Evolutionary conservation across 2,113 vertebrate species (phyloP).

Genomic region (Ophthalmolycus amberensis): DNA sequence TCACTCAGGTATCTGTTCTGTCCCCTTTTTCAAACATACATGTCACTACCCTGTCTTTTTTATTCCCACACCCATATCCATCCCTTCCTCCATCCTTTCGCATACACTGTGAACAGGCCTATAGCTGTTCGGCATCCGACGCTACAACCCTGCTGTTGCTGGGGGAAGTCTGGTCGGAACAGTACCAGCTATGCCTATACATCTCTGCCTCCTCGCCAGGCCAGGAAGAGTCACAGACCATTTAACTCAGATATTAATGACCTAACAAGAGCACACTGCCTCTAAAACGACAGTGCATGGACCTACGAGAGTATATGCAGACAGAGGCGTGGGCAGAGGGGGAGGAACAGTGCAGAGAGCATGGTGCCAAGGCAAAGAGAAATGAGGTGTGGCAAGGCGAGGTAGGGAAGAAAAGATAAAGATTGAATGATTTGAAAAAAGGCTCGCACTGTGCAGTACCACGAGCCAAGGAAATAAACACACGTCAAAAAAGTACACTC

Average conservation of each 20-base stretch:
- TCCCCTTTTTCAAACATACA: constrained; percentile 9
- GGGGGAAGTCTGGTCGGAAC: constrained; percentile 47
- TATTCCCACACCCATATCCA: constrained; percentile 28
- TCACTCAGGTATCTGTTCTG: constrained; percentile 36
- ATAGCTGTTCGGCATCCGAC: constrained; percentile 40
- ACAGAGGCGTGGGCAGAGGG: constrained; percentile 3
- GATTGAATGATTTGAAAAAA: constrained; percentile 46
- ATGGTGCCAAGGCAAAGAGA: constrained; percentile 61
- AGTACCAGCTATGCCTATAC: constrained; percentile 59
- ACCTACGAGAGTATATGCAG: constrained; percentile 46
- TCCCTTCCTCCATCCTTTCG: constrained; percentile 1
- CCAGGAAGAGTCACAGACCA: constrained; percentile 76
- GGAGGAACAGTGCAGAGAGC: constrained; percentile 33
- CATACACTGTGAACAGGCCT: constrained; percentile 27
- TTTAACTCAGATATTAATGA: constrained; percentile 77
- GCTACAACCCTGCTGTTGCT: constrained; percentile 26
- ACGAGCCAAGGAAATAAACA: constrained; percentile 50
- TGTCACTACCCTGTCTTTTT: constrained; percentile 35
- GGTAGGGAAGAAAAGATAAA: constrained; percentile 47
- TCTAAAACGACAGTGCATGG: constrained; percentile 50
- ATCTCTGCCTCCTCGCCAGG: constrained; percentile 62
- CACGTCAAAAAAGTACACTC: constrained; percentile 31
- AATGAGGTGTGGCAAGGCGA: constrained; percentile 67
- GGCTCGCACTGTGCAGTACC: constrained; percentile 4
- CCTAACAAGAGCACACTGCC: constrained; percentile 58